Conservation (phyloP, 2,888 invertebrate species). For the Poecilobothrus nobilitatus region DNA sequence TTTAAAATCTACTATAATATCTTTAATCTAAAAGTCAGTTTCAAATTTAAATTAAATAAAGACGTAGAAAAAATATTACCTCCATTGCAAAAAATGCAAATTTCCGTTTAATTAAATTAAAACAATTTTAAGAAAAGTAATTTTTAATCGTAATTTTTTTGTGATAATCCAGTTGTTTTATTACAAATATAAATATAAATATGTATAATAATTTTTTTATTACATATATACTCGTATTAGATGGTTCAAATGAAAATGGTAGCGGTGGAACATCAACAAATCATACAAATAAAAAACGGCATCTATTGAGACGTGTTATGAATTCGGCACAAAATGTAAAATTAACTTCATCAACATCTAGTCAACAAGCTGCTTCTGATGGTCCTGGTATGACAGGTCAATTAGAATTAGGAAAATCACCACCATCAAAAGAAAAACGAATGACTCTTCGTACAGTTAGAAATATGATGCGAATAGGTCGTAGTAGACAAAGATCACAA, state of each 20-base stretch:
- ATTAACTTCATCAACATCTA: neutral
- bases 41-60: too few relatives aligned
- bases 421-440: slow-evolving; percentile 24
- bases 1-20: too few relatives aligned
- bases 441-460: slow-evolving; percentile 33
- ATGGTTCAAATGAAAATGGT: slow-evolving; percentile 21
- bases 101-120: too few relatives aligned
- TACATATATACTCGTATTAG: too few relatives aligned
- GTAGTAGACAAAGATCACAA: slow-evolving; percentile 31
- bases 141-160: too few relatives aligned
- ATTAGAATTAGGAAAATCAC: slow-evolving; percentile 30
- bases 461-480: slow-evolving; percentile 35
- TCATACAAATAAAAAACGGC: slow-evolving; percentile 27
- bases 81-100: too few relatives aligned
- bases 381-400: neutral
- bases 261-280: slow-evolving; percentile 21
- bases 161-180: too few relatives aligned
- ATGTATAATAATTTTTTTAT: too few relatives aligned
- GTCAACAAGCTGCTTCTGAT: slow-evolving; percentile 13
- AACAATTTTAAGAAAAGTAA: too few relatives aligned
- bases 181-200: too few relatives aligned
- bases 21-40: too few relatives aligned
- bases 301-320: slow-evolving; percentile 31
- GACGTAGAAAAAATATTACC: too few relatives aligned
- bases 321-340: slow-evolving; percentile 22